Evolutionary conservation across 2,888 invertebrate genomes (phyloP).

Genomic region (Brenthis ino): DNA sequence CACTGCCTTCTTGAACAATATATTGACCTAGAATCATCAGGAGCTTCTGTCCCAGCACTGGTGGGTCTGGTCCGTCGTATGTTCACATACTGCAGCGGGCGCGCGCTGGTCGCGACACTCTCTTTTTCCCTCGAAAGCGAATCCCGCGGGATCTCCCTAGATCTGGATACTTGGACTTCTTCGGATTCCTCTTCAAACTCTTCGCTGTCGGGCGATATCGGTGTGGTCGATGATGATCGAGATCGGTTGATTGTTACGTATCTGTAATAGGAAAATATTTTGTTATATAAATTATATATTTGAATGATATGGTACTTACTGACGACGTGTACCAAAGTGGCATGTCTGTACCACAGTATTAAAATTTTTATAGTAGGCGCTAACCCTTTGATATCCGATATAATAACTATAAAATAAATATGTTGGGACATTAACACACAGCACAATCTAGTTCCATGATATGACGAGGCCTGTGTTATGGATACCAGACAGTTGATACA

Average conservation of each 20-base stretch:
- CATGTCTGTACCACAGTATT: too few species aligned
- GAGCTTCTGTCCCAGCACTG: slow-evolving; percentile 57
- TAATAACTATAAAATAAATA: background rate
- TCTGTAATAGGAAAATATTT: slow-evolving; percentile 50
- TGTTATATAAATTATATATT: background rate
- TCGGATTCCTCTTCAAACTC: slow-evolving; percentile 52
- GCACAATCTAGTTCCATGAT: too few species aligned
- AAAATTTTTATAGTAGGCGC: too few species aligned
- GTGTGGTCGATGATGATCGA: slow-evolving; percentile 72
- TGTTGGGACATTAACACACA: too few species aligned
- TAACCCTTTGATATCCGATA: too few species aligned
- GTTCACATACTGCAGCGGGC: slow-evolving; percentile 85
- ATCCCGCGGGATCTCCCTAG: slow-evolving; percentile 45
- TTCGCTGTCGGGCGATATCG: slow-evolving; percentile 54
- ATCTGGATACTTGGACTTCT: slow-evolving; percentile 45
- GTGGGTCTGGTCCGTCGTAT: slow-evolving; percentile 85
- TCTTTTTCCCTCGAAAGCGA: slow-evolving; percentile 42
- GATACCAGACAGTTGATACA: too few species aligned
- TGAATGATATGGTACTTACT: too few species aligned
- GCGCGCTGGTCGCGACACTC: slow-evolving; percentile 61
- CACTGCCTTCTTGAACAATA: too few species aligned
- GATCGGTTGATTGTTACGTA: slow-evolving; percentile 85
- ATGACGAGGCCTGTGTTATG: too few species aligned
- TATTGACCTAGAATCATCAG: slow-evolving; percentile 55
- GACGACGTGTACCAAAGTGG: too few species aligned